Conservation (phyloP, 2,797 vertebrate genomes). For the Xenopus petersii region DNA sequence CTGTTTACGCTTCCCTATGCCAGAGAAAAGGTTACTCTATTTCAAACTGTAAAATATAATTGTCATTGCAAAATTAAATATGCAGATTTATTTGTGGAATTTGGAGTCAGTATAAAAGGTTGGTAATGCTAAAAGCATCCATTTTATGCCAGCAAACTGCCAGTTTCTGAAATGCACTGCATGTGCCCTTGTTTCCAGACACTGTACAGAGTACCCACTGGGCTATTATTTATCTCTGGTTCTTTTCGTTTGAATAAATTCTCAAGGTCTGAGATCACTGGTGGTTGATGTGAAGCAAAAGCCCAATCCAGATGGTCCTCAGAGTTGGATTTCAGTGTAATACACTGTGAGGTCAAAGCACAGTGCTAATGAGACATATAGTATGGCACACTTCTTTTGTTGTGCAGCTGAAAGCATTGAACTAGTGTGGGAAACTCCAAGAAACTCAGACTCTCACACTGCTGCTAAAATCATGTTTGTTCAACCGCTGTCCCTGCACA, state of each 20-base stretch:
- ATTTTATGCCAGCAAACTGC: too few species aligned
- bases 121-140: too few species aligned
- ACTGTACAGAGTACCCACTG: background rate
- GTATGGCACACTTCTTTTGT: slow-evolving; percentile 40
- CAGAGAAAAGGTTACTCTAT: too few species aligned
- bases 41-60: too few species aligned
- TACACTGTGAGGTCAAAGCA: slow-evolving; percentile 19
- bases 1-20: too few species aligned
- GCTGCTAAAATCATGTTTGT: slow-evolving; percentile 4
- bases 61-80: too few species aligned
- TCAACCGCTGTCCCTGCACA: slow-evolving; percentile 3
- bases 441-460: slow-evolving; percentile 18
- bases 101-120: too few species aligned
- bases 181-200: too few species aligned
- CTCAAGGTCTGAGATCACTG: slow-evolving; percentile 12
- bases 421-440: slow-evolving; percentile 31
- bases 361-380: slow-evolving; percentile 20
- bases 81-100: too few species aligned
- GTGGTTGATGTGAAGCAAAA: background rate
- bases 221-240: background rate
- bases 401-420: background rate
- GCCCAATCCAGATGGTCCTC: slow-evolving; percentile 31
- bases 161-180: too few species aligned
- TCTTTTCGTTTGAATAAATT: slow-evolving; percentile 12
- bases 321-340: slow-evolving; percentile 24